Conservation (phyloP, 1,140 invertebrate genomes). For the Spodoptera litura region DNA sequence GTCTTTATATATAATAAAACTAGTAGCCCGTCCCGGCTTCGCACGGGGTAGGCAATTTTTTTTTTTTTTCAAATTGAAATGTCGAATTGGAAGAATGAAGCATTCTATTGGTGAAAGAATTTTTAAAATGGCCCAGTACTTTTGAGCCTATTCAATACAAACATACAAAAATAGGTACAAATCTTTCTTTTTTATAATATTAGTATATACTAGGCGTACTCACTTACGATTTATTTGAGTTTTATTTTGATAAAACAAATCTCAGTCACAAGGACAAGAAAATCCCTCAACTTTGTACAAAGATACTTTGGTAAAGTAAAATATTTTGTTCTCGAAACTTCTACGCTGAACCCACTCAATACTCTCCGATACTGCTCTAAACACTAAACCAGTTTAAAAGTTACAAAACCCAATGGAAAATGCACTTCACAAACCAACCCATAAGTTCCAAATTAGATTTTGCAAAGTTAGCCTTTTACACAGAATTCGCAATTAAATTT, state of each 20-base stretch:
- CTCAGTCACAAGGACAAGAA: background rate
- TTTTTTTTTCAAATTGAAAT: too few species aligned
- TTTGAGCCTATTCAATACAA: too few species aligned
- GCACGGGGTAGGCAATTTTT: too few species aligned
- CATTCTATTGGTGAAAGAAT: too few species aligned
- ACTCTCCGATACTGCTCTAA: constrained; percentile 22
- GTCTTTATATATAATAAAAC: too few species aligned
- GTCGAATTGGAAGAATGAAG: too few species aligned
- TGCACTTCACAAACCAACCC: constrained; percentile 46
- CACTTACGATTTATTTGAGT: too few species aligned
- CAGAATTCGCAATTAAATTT: constrained; percentile 38
- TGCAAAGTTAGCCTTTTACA: constrained; percentile 39
- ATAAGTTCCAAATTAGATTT: constrained; percentile 44
- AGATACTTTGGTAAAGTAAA: background rate
- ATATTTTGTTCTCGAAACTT: constrained; percentile 1
- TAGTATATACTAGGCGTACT: too few species aligned
- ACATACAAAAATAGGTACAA: too few species aligned
- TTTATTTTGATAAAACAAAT: background rate
- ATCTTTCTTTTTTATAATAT: too few species aligned
- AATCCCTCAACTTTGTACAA: background rate
- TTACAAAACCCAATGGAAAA: constrained; percentile 40
- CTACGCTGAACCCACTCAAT: constrained; percentile 10
- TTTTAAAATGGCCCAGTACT: too few species aligned
- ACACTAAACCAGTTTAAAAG: constrained; percentile 40
- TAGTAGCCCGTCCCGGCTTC: too few species aligned